Conservation (phyloP, 2,888 invertebrate species). For the Eulithis testata region DNA sequence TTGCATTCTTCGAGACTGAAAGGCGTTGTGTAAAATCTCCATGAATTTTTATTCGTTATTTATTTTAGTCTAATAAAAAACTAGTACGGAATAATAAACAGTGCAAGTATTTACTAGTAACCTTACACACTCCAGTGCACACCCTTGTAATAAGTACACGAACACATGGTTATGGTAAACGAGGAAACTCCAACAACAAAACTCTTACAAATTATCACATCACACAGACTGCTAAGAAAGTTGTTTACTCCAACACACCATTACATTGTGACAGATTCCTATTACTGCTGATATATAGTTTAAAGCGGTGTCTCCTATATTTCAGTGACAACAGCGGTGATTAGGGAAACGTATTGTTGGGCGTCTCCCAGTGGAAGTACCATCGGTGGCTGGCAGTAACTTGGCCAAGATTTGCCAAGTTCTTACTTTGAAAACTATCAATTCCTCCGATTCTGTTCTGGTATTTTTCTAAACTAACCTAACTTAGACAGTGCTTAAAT, state of each 20-base stretch:
- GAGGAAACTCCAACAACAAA: not conserved
- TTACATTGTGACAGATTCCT: slow-evolving; percentile 18
- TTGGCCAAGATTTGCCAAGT: slow-evolving; percentile 7
- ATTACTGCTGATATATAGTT: slow-evolving; percentile 21
- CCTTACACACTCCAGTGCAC: too few relatives aligned
- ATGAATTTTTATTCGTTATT: too few relatives aligned
- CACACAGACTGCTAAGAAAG: slow-evolving; percentile 1
- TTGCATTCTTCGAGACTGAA: too few relatives aligned
- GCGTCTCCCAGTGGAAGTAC: slow-evolving; percentile 20
- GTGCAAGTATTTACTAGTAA: too few relatives aligned
- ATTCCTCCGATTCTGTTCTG: too few relatives aligned
- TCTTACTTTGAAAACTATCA: not conserved
- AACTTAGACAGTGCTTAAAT: too few relatives aligned
- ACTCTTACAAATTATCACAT: not conserved
- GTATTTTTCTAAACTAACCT: too few relatives aligned
- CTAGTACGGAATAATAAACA: too few relatives aligned
- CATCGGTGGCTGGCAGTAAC: slow-evolving; percentile 3
- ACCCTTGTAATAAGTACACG: too few relatives aligned
- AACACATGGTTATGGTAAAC: too few relatives aligned
- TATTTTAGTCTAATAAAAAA: too few relatives aligned
- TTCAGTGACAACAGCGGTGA: slow-evolving; percentile 26
- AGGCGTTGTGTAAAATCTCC: too few relatives aligned
- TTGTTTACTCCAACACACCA: not conserved
- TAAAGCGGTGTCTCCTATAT: slow-evolving; percentile 22
- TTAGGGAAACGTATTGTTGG: slow-evolving; percentile 34